Conservation (phyloP, 2,888 invertebrate genomes). For the Polydrusus pterygomalis region DNA sequence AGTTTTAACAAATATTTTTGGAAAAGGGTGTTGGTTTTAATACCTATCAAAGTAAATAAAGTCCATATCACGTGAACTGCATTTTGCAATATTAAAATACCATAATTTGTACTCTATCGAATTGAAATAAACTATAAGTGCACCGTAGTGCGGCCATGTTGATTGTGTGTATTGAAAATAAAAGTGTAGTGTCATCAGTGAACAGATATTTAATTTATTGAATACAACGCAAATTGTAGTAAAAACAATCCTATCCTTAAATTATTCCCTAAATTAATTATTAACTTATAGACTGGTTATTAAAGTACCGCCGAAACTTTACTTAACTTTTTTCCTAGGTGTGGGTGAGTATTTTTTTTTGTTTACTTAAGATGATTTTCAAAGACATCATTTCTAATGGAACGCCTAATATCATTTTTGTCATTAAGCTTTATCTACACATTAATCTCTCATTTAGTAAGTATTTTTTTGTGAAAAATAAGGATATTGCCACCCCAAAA, state of each 20-base stretch:
- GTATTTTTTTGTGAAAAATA: background rate
- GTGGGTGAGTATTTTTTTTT: conserved; percentile 29
- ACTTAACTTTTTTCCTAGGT: conserved; percentile 3
- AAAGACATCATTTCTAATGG: background rate
- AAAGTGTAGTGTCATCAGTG: conserved; percentile 65
- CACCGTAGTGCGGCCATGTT: conserved; percentile 62
- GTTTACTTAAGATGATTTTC: conserved; percentile 30
- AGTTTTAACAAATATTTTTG: conserved; percentile 38
- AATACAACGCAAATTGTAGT: conserved; percentile 39
- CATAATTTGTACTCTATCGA: conserved; percentile 13
- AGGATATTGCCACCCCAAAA: background rate
- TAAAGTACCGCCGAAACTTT: background rate
- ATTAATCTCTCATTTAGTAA: conserved; percentile 9
- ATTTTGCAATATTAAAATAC: conserved; percentile 11
- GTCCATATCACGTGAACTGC: conserved; percentile 45
- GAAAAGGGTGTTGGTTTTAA: conserved; percentile 50
- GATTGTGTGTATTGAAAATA: conserved; percentile 63
- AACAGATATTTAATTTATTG: conserved; percentile 46
- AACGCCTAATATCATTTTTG: conserved; percentile 18
- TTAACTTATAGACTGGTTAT: background rate
- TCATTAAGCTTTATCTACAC: background rate
- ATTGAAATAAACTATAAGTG: conserved; percentile 6
- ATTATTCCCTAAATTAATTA: conserved; percentile 9
- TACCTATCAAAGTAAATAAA: conserved; percentile 39
- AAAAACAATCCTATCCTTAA: conserved; percentile 26